These are phyloP conservation scores for Melanogrammus aeglefinus DNA, from an alignment of 2,797 vertebrate genomes.

Conservation along the genomic window DNA sequence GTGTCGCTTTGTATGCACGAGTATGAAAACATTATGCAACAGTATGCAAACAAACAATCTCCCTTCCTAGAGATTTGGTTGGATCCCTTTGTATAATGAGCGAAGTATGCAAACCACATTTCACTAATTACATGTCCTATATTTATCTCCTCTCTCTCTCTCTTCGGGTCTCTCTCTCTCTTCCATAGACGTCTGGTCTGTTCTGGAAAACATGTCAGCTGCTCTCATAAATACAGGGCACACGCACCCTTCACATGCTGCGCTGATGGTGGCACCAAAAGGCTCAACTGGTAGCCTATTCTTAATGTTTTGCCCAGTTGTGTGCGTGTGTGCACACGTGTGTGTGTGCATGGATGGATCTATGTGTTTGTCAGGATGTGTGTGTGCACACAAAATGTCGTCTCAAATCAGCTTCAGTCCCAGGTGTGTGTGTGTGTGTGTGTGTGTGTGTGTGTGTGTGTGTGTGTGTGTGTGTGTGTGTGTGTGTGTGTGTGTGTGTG, in stretches of 20 bases:
- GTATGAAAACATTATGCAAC: background rate
- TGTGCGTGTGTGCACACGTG: constrained; percentile 7
- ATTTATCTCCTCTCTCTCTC: constrained; percentile 1
- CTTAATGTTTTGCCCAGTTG: constrained; percentile 29
- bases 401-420: too few species aligned
- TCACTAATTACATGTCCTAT: background rate
- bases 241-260: constrained; percentile 33
- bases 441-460: too few species aligned
- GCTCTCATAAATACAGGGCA: constrained; percentile 50
- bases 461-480: too few species aligned
- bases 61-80: background rate
- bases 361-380: constrained; percentile 6
- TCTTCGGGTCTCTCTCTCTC: constrained; percentile 9
- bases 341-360: constrained; percentile 15
- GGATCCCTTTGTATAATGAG: background rate
- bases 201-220: constrained; percentile 45
- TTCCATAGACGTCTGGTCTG: constrained; percentile 18
- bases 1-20: background rate
- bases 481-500: too few species aligned
- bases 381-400: background rate
- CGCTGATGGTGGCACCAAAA: constrained; percentile 22
- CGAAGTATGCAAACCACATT: background rate
- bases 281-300: constrained; percentile 45
- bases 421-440: too few species aligned
- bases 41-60: too few species aligned